Evolutionary conservation across 2,797 vertebrate genomes (phyloP), one percentile per base, ranked within the genome.

Genomic region (Schizopygopsis pylzovi): DNA sequence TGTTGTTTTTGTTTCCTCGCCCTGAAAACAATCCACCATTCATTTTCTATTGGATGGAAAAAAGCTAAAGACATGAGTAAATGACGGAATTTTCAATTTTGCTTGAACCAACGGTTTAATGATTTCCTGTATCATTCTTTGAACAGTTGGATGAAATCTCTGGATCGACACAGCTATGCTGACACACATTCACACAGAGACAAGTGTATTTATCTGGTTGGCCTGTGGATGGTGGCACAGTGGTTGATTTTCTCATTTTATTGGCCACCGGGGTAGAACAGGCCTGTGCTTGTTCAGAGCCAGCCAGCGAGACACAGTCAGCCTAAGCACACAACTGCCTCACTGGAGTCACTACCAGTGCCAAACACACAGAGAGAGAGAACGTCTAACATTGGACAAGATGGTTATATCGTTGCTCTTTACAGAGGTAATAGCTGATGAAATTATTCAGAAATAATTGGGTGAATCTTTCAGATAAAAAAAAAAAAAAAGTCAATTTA

Each of bases 221-320:
- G 86, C 49, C 41, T 39, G 37, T 72, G 81, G 83, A 86, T 76
- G 71, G 79, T 87, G 82, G 87, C 90, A 90, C 89, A 91, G 86
- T 91, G 90, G 88, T 88, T 89, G 90, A 85, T 88, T 91, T 91
- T 91, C 90, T 91, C 83, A 91, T 91, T 91, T 91, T 89, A 91
- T 91, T 90, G 90, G 90, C 88, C 90, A 91, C 88, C 90, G 90
- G 88, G 89, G 90, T 89, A 91, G 90, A 91, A 91, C 90, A 91
- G 89, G 85, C 80, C 83, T 89, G 67, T 85, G 89, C 88, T 91
- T 91, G 90, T 90, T 88, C 87, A 91, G 88, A 89, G 85, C 84
- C 90, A 92, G 87, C 87, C 90, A 90, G 87, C 83, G 63, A 88
- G 83, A 91, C 90, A 89, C 82, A 89, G 86, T 78, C 77, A 76